phyloP scores from a whole-genome alignment of 2,113 vertebrate genomes.

The Aspiorhynchus laticeps region DNA sequence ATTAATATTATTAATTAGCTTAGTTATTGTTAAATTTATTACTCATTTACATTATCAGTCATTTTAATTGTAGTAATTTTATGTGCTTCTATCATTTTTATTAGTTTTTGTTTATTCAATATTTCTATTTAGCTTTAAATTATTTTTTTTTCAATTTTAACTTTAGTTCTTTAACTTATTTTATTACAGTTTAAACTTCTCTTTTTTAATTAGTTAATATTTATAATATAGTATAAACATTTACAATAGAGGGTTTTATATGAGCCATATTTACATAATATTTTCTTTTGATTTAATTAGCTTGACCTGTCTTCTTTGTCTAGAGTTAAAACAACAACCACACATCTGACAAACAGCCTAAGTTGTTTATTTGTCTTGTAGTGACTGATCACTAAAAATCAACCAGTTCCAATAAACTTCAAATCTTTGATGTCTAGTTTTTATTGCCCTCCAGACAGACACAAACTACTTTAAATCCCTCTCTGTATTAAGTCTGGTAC shows the following conservation, averaged over 20 bases:
- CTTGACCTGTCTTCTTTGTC: too few species aligned
- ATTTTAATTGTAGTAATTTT: neutral
- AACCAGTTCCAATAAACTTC: too few species aligned
- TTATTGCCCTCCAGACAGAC: too few species aligned
- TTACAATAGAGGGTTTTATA: too few species aligned
- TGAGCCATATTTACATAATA: too few species aligned
- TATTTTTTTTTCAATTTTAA: neutral
- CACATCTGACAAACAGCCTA: too few species aligned
- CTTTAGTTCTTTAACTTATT: neutral
- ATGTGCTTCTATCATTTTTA: neutral
- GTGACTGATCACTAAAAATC: too few species aligned
- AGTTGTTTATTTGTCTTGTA: too few species aligned
- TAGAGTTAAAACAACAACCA: too few species aligned
- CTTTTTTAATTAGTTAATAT: neutral
- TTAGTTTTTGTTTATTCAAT: neutral
- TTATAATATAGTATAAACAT: neutral
- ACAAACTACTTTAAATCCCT: neutral
- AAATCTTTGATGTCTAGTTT: too few species aligned
- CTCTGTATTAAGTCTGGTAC: conserved; percentile 7
- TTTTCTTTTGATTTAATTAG: too few species aligned
- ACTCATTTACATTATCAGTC: neutral
- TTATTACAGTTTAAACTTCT: neutral
- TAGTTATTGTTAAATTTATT: neutral
- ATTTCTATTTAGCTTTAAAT: neutral
- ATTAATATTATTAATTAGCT: neutral